Percentiles rank a stretch among this genome's conserved stretches.
Evolutionary conservation across 2,797 vertebrate species (phyloP).

Genomic region (Acanthopagrus latus): DNA sequence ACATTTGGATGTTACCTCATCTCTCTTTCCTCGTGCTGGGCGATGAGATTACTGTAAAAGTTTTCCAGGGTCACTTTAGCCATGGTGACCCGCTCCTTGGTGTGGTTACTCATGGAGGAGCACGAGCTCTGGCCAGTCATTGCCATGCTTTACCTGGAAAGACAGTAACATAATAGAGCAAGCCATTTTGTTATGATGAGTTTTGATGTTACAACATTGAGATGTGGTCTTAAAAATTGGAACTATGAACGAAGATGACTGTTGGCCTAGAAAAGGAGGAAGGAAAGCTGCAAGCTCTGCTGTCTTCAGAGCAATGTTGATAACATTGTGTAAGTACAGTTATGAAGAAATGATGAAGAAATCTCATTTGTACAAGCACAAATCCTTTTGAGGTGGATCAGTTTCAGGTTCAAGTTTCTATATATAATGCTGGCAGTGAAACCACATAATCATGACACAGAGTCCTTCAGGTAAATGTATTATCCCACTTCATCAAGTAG

Average conservation of each 20-base stretch:
- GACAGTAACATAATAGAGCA: background rate
- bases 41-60: constrained; percentile 98
- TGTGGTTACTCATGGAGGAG: constrained; percentile 98
- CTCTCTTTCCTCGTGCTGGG: constrained; percentile 96
- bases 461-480: background rate
- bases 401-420: background rate
- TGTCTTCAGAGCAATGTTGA: constrained; percentile 9
- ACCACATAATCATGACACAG: background rate
- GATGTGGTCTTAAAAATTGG: background rate
- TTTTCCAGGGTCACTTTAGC: constrained; percentile 98
- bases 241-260: constrained; percentile 14
- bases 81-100: constrained; percentile 98
- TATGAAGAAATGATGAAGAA: constrained; percentile 52
- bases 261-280: constrained; percentile 48
- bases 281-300: constrained; percentile 26
- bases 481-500: no score
- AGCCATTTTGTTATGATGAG: background rate
- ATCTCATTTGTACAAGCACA: constrained; percentile 39
- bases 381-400: background rate
- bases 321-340: constrained; percentile 36
- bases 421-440: background rate
- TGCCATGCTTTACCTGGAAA: constrained; percentile 90
- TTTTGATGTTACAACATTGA: background rate
- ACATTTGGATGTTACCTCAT: constrained; percentile 88
- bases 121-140: constrained; percentile 96